Evolutionary conservation across 1,140 invertebrate genomes (phyloP), one percentile per base, ranked within the genome.

Genomic region (Campodea augens): DNA sequence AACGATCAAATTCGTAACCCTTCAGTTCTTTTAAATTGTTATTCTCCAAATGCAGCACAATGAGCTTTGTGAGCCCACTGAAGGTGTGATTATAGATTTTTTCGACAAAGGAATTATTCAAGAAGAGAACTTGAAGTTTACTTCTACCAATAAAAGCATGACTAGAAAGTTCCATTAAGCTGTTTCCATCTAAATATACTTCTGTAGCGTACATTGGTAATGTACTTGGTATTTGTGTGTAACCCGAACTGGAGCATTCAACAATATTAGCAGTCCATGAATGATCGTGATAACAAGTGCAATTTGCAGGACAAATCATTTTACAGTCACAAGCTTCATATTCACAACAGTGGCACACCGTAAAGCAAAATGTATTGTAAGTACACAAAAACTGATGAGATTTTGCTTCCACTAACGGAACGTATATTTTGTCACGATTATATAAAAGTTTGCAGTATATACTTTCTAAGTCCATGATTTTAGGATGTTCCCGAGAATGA

Each of bases 131-230:
- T 60, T 79, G 77, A 51, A 93, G 63, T 57, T 86, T 83, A 58
- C 88, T 87, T 48, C 87, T 73, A 1, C 87, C 87, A 49, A 91
- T 84, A 58, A 93, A 90, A 3, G 84, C 79, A 57, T 93, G 86
- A 57, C 81, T 85, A 20, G 80, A 77, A 47, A 93, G 67, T 55
- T 86, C 78, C 40, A 76, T 75, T 51, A 93, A 79, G 55, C 85
- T 77, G 59, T 90, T 91, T 44, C 87, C 87, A 59, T 92, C 88
- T 45, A 91, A 70, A 63, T 91, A 92, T 38, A 91, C 73, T 68
- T 90, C 84, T 7, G 86, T 90, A 46, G 86, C 84, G 63, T 93
- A 87, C 87, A 92, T 92, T 36, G 88, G 87, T 55, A 93, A 85
- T 43, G 76, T 74, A 32, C 74, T 77, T 1, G 87, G 87, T 63